Percentiles rank a stretch among this genome's conserved stretches.
Conservation (phyloP, 1,140 invertebrate genomes). For the Argopecten irradians region DNA sequence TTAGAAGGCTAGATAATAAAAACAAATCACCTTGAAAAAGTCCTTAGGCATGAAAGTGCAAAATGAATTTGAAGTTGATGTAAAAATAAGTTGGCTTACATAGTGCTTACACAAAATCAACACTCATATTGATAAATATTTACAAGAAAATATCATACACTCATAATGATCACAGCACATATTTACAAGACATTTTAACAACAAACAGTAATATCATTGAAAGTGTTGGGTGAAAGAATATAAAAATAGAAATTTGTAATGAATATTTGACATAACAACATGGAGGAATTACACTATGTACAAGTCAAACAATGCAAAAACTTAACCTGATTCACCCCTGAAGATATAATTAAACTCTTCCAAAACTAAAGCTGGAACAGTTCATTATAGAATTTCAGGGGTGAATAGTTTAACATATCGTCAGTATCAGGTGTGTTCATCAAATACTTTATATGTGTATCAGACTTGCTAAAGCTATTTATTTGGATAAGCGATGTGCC, state of each 20-base stretch:
- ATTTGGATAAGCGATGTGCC: no score
- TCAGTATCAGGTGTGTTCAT: no score
- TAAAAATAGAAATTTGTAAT: conserved; percentile 23
- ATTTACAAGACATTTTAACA: not conserved
- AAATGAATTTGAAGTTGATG: not conserved
- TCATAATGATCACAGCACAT: not conserved
- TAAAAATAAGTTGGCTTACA: not conserved
- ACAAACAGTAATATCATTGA: not conserved
- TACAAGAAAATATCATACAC: not conserved
- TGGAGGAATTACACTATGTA: not conserved
- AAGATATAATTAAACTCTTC: no score
- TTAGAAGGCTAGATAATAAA: not conserved
- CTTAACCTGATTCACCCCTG: no score
- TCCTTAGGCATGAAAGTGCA: not conserved
- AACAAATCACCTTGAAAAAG: not conserved
- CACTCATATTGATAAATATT: not conserved
- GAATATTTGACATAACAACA: not conserved
- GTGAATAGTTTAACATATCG: no score
- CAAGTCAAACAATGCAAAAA: not conserved
- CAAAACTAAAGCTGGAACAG: no score
- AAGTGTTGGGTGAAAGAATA: not conserved
- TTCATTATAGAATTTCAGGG: no score
- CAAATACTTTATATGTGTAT: no score
- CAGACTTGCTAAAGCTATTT: no score
- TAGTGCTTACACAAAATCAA: not conserved